A percentile compares a stretch with the other conserved stretches of the same genome.
phyloP scores from a whole-genome alignment of 2,888 invertebrate genomes.

The Caenorhabditis doughertyi region DNA sequence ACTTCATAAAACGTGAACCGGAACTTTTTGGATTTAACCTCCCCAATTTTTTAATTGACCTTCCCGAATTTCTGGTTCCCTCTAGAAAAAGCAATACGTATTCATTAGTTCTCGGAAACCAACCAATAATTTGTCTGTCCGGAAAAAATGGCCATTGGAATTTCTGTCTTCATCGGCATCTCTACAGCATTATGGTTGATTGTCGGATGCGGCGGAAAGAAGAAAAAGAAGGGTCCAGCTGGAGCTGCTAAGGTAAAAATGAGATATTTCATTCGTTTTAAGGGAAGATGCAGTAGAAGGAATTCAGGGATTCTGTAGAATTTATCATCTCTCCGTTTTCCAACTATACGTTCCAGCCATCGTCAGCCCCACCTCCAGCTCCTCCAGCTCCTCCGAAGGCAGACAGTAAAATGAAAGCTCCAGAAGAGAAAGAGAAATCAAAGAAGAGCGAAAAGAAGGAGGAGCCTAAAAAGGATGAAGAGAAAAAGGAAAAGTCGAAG shows the following conservation, averaged over 20 bases:
- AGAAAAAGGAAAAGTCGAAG: slow-evolving; percentile 8
- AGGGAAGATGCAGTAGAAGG: not conserved
- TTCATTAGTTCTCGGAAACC: slow-evolving; percentile 14
- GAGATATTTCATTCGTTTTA: not conserved
- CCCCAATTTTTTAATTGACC: slow-evolving; percentile 4
- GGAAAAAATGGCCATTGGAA: slow-evolving; percentile 34
- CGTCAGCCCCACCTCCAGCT: not conserved
- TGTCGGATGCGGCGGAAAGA: slow-evolving; percentile 49
- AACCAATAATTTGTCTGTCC: slow-evolving; percentile 22
- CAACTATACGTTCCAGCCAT: not conserved
- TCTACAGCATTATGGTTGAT: slow-evolving; percentile 24
- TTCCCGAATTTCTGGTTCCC: not conserved
- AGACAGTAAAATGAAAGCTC: slow-evolving; percentile 31
- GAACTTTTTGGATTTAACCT: too few relatives aligned
- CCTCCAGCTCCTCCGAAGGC: slow-evolving; percentile 6
- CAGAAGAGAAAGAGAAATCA: slow-evolving; percentile 23
- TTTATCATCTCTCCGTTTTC: not conserved
- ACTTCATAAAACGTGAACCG: not conserved
- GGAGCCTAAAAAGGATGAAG: slow-evolving; percentile 18
- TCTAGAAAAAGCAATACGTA: not conserved
- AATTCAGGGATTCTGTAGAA: not conserved
- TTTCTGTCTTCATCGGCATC: slow-evolving; percentile 45
- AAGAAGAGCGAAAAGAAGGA: slow-evolving; percentile 21
- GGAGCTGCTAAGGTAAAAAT: slow-evolving; percentile 7
- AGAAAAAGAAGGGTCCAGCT: slow-evolving; percentile 23